Base-by-base conservation (phyloP, 2,113 vertebrate genomes). In the Lanius ludovicianus region DNA sequence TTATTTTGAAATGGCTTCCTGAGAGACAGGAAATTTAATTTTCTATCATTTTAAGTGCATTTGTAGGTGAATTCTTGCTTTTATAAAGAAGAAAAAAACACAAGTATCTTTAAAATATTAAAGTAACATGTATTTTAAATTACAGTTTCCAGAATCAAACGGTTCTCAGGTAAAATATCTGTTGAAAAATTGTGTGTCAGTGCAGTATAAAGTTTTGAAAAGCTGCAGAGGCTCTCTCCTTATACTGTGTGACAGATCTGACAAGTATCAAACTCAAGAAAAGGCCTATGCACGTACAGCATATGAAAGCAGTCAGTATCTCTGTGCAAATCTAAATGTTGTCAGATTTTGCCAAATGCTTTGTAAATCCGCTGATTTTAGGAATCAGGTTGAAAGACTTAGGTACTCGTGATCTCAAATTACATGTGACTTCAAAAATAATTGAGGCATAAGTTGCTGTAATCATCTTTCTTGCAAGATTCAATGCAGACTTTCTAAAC, bases 1-100 rank as follows among this genome's bases (percentile, higher is more conserved):
- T 83, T 90, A 63, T 81, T 95, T 90, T 74, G 60, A 95, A 91
- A 85, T 55, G 14, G 30, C 74, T 90, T 93, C 44, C 68, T 62
- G 68, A 76, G 59, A 77, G 57, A 88, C 47, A 71, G 33, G 25
- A 59, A 78, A 23, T 65, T 3, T 25, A 19, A 50, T 85, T 70
- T 95, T 69, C 41, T 81, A 2, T 47, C 5, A 46, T 60, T 88
- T 75, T 31, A 74, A 91, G 21, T 37, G n/a, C 47, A 44, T 25
- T 9, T 1, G 1, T 35, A 91, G 39, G 65, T 84, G 28, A 88
- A 63, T 67, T 89, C 71, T 68, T 90, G 31, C 84, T 73, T 88
- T 65, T 76, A n/a, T 60, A 71, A 87, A 63, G 44, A 64, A 74
- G n/a, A 91, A 62, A 46, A 57, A 82, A 89, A 33, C 64, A 57